phyloP scores from a whole-genome alignment of 2,113 vertebrate genomes.

The Tor tambroides region DNA sequence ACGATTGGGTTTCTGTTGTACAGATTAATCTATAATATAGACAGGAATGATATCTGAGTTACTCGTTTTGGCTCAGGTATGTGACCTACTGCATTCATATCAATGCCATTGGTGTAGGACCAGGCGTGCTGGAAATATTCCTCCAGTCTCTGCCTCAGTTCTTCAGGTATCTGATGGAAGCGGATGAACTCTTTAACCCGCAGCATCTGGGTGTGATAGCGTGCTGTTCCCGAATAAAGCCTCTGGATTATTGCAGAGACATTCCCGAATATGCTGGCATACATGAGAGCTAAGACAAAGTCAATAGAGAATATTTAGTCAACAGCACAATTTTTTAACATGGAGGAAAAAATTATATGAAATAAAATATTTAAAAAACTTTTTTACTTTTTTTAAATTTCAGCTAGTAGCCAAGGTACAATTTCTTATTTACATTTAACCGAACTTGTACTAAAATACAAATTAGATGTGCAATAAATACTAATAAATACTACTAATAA shows the following conservation, averaged over 20 bases:
- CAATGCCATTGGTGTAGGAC: conserved; percentile 96
- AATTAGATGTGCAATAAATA: no score
- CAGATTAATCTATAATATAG: background rate
- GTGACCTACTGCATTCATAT: conserved; percentile 94
- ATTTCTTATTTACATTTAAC: no score
- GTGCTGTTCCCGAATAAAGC: conserved; percentile 90
- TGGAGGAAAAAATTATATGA: background rate
- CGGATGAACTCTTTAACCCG: conserved; percentile 96
- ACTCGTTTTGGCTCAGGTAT: background rate
- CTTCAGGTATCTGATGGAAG: conserved; percentile 94
- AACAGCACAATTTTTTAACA: background rate
- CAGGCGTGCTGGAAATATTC: conserved; percentile 98
- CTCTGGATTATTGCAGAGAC: conserved; percentile 98
- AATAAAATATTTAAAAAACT: no score
- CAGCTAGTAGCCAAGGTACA: no score
- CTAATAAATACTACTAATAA: no score
- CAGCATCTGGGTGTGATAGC: conserved; percentile 97
- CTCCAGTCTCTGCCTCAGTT: conserved; percentile 90
- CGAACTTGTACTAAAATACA: no score
- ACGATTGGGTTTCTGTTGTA: background rate
- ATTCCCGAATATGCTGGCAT: conserved; percentile 97
- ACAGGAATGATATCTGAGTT: background rate
- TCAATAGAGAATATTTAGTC: background rate
- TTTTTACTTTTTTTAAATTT: no score
- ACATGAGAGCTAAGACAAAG: conserved; percentile 88